Percentiles rank a stretch among this genome's conserved stretches.
Evolutionary conservation across 2,888 invertebrate species (phyloP).

Genomic region (Eledone cirrhosa): DNA sequence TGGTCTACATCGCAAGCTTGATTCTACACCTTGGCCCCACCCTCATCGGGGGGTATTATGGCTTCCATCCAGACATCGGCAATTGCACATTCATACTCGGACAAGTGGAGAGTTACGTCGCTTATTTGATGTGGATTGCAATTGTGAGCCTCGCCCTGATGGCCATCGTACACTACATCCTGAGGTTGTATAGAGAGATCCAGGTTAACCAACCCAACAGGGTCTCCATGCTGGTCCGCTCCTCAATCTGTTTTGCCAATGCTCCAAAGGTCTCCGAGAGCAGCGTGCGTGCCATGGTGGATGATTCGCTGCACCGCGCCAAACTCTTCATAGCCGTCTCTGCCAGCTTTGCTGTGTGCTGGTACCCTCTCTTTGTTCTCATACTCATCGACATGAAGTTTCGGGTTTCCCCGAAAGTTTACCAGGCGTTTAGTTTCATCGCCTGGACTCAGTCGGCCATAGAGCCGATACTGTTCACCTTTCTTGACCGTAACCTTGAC

Average conservation of each 20-base stretch:
- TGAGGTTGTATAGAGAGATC: conserved; percentile 64
- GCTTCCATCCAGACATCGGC: conserved; percentile 64
- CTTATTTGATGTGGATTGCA: conserved; percentile 66
- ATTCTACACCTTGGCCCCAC: conserved; percentile 67
- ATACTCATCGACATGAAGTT: conserved; percentile 63
- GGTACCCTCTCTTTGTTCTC: conserved; percentile 65
- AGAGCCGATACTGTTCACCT: conserved; percentile 63
- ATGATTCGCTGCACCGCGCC: conserved; percentile 60
- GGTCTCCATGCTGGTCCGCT: conserved; percentile 61
- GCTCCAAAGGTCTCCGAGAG: conserved; percentile 48
- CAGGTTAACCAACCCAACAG: conserved; percentile 60
- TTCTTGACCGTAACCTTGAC: conserved; percentile 64
- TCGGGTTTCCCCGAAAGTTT: conserved; percentile 61
- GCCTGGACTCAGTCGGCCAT: conserved; percentile 66
- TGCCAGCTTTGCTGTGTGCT: conserved; percentile 60
- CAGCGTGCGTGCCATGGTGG: conserved; percentile 53
- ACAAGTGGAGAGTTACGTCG: conserved; percentile 64
- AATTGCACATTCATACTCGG: conserved; percentile 65
- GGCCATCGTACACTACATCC: conserved; percentile 61
- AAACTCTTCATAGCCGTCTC: conserved; percentile 62
- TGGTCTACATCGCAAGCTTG: conserved; percentile 65
- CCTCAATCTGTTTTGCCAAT: conserved; percentile 59
- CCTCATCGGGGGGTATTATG: conserved; percentile 66
- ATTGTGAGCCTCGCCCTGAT: conserved; percentile 62
- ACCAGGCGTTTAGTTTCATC: conserved; percentile 65